phyloP scores from a whole-genome alignment of 1,140 invertebrate genomes.

The Mya arenaria region DNA sequence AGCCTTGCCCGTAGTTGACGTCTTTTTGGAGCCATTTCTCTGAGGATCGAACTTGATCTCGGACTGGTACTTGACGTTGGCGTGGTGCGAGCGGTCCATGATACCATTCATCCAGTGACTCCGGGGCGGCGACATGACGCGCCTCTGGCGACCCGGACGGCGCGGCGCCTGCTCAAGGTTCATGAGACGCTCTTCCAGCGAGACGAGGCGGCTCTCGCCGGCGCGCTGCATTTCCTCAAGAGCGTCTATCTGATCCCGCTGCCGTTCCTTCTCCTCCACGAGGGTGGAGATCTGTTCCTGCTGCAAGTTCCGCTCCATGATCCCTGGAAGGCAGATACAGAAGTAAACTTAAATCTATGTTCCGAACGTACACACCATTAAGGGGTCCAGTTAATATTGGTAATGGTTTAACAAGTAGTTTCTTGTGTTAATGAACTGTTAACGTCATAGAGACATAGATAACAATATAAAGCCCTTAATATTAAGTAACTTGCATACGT shows the following conservation, averaged over 20 bases:
- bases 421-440: no score
- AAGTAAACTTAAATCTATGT: neutral
- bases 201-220: constrained; percentile 56
- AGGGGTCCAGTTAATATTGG: no score
- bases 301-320: constrained; percentile 60
- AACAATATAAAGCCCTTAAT: no score
- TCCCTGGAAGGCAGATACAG: constrained; percentile 1
- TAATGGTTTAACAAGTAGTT: no score
- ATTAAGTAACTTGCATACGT: no score
- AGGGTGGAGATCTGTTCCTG: constrained; percentile 64
- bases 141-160: constrained; percentile 2
- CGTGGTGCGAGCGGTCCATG: constrained; percentile 50
- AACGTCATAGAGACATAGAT: no score
- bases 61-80: constrained; percentile 45
- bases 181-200: constrained; percentile 61
- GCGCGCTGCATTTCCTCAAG: constrained; percentile 61
- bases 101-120: constrained; percentile 50
- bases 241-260: constrained; percentile 60
- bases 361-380: no score
- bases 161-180: constrained; percentile 52
- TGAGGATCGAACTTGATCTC: constrained; percentile 51
- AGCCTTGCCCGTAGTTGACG: constrained; percentile 5
- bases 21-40: constrained; percentile 7
- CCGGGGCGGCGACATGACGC: constrained; percentile 32
- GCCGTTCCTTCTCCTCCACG: constrained; percentile 58